phyloP scores from a whole-genome alignment of 2,113 vertebrate genomes.

The Phalacrocorax pelagicus region DNA sequence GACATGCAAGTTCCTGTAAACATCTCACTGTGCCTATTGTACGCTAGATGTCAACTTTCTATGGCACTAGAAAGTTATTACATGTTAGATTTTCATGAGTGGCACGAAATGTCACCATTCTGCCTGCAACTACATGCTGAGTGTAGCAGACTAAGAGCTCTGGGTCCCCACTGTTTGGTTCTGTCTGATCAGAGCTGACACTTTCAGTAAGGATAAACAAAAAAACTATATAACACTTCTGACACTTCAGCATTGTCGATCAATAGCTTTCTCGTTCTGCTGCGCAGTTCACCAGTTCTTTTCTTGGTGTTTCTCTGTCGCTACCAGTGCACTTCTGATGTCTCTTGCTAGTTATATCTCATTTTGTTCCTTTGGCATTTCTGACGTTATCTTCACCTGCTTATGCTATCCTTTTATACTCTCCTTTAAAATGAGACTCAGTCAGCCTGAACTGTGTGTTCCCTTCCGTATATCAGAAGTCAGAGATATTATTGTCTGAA shows the following conservation, averaged over 20 bases:
- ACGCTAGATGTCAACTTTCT: background rate
- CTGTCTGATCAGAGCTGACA: background rate
- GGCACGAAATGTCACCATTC: background rate
- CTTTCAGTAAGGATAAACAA: background rate
- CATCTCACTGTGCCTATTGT: background rate
- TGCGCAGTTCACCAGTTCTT: background rate
- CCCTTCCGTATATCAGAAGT: background rate
- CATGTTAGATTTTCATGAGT: background rate
- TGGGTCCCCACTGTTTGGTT: background rate
- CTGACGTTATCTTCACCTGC: constrained; percentile 11
- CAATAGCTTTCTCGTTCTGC: background rate
- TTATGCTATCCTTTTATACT: background rate
- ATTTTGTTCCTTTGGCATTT: constrained; percentile 13
- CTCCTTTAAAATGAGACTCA: background rate
- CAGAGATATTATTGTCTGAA: background rate
- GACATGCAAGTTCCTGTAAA: background rate
- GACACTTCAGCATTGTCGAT: background rate
- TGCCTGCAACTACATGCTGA: background rate
- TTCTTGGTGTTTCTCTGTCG: background rate
- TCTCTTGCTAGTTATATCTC: background rate
- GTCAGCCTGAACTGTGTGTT: background rate
- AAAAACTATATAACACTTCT: background rate
- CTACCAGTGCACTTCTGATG: background rate
- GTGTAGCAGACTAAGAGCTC: background rate
- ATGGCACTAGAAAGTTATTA: background rate